Percentiles rank a stretch among this genome's conserved stretches.
Conservation (phyloP, 2,888 invertebrate genomes). For the Thymelicus acteon region DNA sequence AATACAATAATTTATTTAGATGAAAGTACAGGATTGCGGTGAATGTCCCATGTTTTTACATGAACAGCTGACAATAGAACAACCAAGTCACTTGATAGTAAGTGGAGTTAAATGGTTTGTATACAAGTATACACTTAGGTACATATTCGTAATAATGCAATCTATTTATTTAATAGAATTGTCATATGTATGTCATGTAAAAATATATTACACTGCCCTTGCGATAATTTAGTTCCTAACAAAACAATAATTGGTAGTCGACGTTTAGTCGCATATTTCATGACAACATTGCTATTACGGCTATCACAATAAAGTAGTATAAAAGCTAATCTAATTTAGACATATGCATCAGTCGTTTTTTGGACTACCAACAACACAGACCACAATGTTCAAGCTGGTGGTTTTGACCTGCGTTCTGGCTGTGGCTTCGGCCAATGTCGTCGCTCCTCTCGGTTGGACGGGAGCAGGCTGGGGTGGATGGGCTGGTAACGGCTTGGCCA, state of each 20-base stretch:
- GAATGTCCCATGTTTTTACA: too few relatives aligned
- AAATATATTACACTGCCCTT: background rate
- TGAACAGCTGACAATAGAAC: too few relatives aligned
- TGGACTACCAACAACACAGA: constrained; percentile 76
- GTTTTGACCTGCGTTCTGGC: constrained; percentile 87
- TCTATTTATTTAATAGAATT: too few relatives aligned
- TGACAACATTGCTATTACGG: constrained; percentile 66
- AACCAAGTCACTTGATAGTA: too few relatives aligned
- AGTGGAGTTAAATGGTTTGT: too few relatives aligned
- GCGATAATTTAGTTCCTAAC: background rate
- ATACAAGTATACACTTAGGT: too few relatives aligned
- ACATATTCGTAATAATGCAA: too few relatives aligned
- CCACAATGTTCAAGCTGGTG: constrained; percentile 85
- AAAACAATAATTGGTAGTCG: constrained; percentile 43
- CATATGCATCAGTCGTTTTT: constrained; percentile 68
- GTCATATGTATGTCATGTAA: too few relatives aligned
- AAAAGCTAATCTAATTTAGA: constrained; percentile 63
- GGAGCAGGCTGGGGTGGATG: constrained; percentile 20
- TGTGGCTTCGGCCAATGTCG: constrained; percentile 77
- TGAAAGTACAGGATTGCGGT: too few relatives aligned
- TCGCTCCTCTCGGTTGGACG: constrained; percentile 47
- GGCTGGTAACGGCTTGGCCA: constrained; percentile 45
- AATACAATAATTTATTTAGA: too few relatives aligned
- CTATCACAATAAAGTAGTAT: constrained; percentile 68
- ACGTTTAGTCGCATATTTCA: constrained; percentile 46